A percentile compares a stretch with the other conserved stretches of the same genome.
Conservation (phyloP, 2,113 vertebrate genomes). For the Emydocephalus ijimae region DNA sequence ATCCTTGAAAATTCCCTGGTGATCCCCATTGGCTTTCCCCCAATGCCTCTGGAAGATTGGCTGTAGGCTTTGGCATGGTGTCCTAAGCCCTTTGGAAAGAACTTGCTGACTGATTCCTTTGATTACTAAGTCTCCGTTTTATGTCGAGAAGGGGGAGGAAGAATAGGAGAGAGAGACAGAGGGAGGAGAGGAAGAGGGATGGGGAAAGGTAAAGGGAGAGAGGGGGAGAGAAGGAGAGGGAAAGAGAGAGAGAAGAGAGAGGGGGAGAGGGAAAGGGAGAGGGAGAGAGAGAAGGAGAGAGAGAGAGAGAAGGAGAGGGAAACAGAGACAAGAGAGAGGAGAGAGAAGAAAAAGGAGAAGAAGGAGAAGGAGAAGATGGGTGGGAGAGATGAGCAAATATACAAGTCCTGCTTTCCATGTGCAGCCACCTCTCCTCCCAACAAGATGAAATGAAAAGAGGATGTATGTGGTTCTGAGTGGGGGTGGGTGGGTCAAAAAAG, state of each 20-base stretch:
- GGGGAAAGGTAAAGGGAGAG: neutral
- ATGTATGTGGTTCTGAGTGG: neutral
- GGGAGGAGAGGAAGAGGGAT: neutral
- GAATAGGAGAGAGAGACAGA: neutral
- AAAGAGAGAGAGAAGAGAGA: no score
- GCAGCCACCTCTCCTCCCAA: neutral
- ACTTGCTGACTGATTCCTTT: conserved; percentile 5
- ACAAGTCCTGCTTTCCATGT: neutral
- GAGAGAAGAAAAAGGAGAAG: no score
- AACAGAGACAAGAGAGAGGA: no score
- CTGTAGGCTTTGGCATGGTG: neutral
- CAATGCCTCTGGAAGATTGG: neutral
- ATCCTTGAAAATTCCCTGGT: neutral
- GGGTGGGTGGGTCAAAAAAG: neutral
- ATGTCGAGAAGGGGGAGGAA: neutral
- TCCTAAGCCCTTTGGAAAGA: neutral
- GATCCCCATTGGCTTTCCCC: conserved; percentile 8
- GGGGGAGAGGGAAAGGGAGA: no score
- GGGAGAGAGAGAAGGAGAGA: no score
- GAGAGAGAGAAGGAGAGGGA: neutral
- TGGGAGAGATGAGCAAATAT: neutral
- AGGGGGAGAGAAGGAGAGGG: no score
- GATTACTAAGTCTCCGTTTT: neutral
- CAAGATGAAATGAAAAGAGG: neutral
- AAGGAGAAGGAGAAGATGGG: neutral